A percentile compares a stretch with the other conserved stretches of the same genome.
Conservation (phyloP, 2,113 vertebrate genomes). For the Colius striatus region DNA sequence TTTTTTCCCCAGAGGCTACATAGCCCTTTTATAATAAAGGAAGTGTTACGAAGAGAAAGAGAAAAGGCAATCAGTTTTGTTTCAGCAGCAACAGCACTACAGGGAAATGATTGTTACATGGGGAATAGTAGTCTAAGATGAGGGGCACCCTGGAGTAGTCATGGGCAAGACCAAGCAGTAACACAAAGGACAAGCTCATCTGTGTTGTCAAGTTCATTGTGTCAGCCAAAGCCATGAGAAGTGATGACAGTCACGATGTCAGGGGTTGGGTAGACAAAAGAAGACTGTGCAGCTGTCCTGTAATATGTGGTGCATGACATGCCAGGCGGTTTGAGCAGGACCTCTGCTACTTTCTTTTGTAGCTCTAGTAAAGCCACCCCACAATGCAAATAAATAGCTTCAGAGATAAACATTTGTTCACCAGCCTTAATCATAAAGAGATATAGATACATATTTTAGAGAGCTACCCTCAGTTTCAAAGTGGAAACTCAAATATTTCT, state of each 20-base stretch:
- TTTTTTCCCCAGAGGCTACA: neutral
- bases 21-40: slow-evolving; percentile 9
- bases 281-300: slow-evolving; percentile 50
- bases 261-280: slow-evolving; percentile 2
- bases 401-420: neutral
- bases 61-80: neutral
- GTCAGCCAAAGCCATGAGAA: slow-evolving; percentile 2
- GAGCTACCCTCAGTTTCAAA: neutral
- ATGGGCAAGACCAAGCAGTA: neutral
- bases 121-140: neutral
- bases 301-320: slow-evolving; percentile 15
- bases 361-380: slow-evolving; percentile 2
- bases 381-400: slow-evolving; percentile 19
- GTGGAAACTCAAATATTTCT: slow-evolving; percentile 20
- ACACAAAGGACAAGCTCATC: neutral
- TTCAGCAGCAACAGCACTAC: accelerated
- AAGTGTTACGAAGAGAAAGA: neutral
- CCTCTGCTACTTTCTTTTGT: neutral
- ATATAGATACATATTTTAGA: slow-evolving; percentile 32
- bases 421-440: slow-evolving; percentile 8
- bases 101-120: accelerated
- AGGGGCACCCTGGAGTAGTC: neutral
- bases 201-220: neutral
- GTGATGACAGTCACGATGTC: slow-evolving; percentile 38
- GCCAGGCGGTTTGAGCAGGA: neutral